Conservation (phyloP, 2,113 vertebrate genomes). For the Himantopus leucocephalus region DNA sequence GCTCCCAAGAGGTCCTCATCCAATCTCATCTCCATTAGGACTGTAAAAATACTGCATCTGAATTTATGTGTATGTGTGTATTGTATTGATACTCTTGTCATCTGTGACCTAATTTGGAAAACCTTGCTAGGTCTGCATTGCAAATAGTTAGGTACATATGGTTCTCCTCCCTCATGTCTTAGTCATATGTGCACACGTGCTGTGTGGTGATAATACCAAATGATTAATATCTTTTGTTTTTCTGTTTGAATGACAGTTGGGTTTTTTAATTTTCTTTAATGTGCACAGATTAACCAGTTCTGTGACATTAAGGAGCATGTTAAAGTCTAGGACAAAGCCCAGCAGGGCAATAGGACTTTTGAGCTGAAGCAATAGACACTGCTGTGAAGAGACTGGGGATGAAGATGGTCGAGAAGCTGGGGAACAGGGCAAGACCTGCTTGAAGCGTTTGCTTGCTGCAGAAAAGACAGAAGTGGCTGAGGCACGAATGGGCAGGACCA, state of each 20-base stretch:
- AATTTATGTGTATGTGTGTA: neutral
- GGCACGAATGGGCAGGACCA: neutral
- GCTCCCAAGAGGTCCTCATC: neutral
- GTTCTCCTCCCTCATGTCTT: slow-evolving; percentile 44
- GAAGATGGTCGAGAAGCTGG: neutral
- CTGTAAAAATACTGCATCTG: neutral
- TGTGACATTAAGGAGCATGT: neutral
- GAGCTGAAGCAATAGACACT: neutral
- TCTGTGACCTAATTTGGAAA: neutral
- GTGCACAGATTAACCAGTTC: neutral
- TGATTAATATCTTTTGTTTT: slow-evolving; percentile 48
- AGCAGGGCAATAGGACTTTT: neutral
- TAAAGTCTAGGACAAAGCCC: neutral
- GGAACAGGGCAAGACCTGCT: neutral
- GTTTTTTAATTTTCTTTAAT: neutral
- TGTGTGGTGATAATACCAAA: slow-evolving; percentile 19
- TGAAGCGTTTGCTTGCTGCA: neutral
- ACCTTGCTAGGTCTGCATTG: neutral
- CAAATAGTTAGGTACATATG: slow-evolving; percentile 29
- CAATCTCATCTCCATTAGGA: neutral
- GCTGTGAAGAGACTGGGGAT: neutral
- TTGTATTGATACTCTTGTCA: neutral
- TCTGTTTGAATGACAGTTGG: neutral
- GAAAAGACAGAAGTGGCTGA: neutral
- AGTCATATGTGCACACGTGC: slow-evolving; percentile 26